Base-by-base conservation (phyloP, 1,140 invertebrate species). In the Cataglyphis hispanica region DNA sequence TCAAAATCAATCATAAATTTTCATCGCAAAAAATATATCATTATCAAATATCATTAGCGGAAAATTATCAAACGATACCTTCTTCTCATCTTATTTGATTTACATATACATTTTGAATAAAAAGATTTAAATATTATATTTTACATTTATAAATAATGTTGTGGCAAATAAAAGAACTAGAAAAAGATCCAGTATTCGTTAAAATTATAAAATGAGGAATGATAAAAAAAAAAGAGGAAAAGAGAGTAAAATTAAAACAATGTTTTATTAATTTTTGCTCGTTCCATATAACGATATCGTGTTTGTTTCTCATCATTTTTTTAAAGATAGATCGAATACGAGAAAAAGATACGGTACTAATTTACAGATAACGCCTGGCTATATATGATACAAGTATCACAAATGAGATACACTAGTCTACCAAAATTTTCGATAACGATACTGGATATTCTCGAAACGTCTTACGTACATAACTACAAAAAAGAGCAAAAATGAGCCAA, bases 151-250 rank as follows among this genome's bases (percentile, higher is more conserved):
- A 50, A 67, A 69, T 43, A 70, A 19, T 1, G 11, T 19, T 31
- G 0, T 34, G 37, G 0, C 13, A 22, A 22, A 53, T 53, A 56
- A n/a, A 40, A 53, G 13, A 13, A 53, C 19, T 7, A 31, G 19
- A 2, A n/a, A 19, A n/a, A 58, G 19, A 16, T 40, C 37, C 4
- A 3, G 8, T 27, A 60, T 40, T 75, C 6, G 2, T 60, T 60
- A 75, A 40, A 75, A 60, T 40, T 40, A 37, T 75, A 60, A 75
- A 75, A 75, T 4, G n/a, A n/a, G n/a, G 34, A 34, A n/a, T 53
- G 22, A 58, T 56, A 37, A 75, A 25, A 58, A 10, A 37, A 75
- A 25, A 58, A 10, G 27, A 37, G 8, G 46, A 50, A 50, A 50
- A 37, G 2, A 40, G 19, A 61, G 25, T 10, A 40, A 8, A 75